These are phyloP conservation scores for Anguilla japonica DNA, from an alignment of 2,113 vertebrate genomes.

Conservation along the genomic window DNA sequence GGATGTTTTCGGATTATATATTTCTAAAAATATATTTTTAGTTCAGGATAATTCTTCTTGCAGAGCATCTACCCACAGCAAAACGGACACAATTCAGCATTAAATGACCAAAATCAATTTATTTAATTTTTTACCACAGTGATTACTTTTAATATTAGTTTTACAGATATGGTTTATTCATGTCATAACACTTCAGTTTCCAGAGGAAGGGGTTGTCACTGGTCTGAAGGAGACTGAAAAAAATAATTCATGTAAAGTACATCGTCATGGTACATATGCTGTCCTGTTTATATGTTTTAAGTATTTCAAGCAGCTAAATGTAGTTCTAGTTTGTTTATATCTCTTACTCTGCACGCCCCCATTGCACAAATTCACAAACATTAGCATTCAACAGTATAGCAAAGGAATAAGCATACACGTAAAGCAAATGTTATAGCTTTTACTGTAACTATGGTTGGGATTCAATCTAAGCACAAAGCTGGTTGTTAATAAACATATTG, in stretches of 20 bases:
- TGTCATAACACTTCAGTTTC: background rate
- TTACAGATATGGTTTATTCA: background rate
- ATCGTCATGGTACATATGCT: background rate
- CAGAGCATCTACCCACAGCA: slow-evolving; percentile 18
- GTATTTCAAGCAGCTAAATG: background rate
- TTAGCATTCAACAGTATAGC: background rate
- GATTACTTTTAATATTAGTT: background rate
- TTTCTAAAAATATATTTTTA: no score
- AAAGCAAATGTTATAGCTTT: background rate
- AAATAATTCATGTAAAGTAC: background rate
- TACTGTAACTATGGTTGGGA: background rate
- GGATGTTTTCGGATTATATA: no score
- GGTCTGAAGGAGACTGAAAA: background rate
- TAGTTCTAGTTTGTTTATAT: background rate
- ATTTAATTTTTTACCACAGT: background rate
- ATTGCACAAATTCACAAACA: background rate
- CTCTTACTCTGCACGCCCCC: background rate
- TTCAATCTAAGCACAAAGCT: background rate
- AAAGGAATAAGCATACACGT: background rate
- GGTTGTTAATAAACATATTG: background rate
- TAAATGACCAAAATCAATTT: slow-evolving; percentile 1
- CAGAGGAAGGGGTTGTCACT: background rate
- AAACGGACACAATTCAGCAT: background rate
- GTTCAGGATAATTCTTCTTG: background rate
- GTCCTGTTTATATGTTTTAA: background rate